Percentiles rank a stretch among this genome's conserved stretches.
Evolutionary conservation across 2,888 invertebrate species (phyloP).

Genomic region (Theretra japonica): DNA sequence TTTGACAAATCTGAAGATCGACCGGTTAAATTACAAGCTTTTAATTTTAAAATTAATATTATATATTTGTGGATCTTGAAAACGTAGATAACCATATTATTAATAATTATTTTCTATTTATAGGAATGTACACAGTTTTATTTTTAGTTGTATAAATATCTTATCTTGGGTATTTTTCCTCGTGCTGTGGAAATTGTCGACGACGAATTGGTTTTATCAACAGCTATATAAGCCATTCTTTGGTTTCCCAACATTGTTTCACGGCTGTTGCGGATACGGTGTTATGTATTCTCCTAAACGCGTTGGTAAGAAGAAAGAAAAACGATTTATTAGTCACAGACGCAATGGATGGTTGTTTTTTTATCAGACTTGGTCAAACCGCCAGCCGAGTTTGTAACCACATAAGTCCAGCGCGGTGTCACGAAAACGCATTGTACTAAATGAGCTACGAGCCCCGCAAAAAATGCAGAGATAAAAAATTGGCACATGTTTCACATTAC

Average conservation of each 20-base stretch:
- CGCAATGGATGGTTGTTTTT: too few relatives aligned
- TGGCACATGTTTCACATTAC: neutral
- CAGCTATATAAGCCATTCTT: too few relatives aligned
- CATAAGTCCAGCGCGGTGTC: neutral
- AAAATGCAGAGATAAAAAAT: neutral
- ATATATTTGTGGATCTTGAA: neutral
- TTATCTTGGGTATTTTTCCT: too few relatives aligned
- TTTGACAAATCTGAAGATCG: neutral
- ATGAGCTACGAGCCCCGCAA: neutral
- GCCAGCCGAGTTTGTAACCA: neutral
- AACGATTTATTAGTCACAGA: too few relatives aligned
- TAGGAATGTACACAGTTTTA: neutral
- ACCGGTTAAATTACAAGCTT: neutral
- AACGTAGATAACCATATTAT: neutral
- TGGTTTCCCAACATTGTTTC: too few relatives aligned
- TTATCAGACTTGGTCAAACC: too few relatives aligned
- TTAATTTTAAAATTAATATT: neutral
- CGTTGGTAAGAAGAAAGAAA: too few relatives aligned
- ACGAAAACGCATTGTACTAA: neutral
- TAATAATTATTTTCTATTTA: neutral
- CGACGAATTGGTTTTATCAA: too few relatives aligned
- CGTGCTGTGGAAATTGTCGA: too few relatives aligned
- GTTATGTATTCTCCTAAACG: too few relatives aligned
- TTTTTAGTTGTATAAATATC: neutral
- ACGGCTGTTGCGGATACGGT: too few relatives aligned